These are phyloP conservation scores for Carpatolechia fugitivella DNA, from an alignment of 2,888 invertebrate species.

Conservation along the genomic window DNA sequence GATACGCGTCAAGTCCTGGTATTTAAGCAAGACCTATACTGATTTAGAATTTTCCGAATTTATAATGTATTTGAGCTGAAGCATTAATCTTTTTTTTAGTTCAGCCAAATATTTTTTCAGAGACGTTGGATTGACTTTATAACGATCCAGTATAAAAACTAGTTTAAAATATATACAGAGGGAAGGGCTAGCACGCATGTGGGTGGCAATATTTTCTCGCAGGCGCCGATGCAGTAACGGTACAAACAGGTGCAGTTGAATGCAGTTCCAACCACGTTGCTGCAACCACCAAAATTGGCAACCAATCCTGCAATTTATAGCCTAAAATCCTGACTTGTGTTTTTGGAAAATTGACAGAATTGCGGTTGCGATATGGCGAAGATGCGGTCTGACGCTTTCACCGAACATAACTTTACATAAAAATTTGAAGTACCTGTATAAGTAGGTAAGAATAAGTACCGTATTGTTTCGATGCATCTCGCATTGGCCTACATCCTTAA, in stretches of 20 bases:
- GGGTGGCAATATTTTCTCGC: background rate
- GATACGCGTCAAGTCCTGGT: too few species aligned
- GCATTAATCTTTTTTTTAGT: too few species aligned
- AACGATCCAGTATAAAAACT: too few species aligned
- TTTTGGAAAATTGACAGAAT: background rate
- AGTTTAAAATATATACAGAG: too few species aligned
- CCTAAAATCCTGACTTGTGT: conserved; percentile 1
- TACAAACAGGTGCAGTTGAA: conserved; percentile 14
- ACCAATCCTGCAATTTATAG: background rate
- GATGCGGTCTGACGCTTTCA: conserved; percentile 1
- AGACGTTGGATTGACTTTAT: too few species aligned
- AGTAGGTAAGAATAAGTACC: background rate
- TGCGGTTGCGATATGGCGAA: background rate
- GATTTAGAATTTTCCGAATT: too few species aligned
- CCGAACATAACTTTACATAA: background rate
- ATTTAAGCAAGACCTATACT: too few species aligned
- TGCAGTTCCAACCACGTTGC: background rate
- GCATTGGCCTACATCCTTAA: background rate
- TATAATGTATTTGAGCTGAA: too few species aligned
- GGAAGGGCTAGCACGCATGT: too few species aligned
- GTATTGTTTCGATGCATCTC: conserved; percentile 7
- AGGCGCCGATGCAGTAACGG: conserved; percentile 9
- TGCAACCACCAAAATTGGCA: background rate
- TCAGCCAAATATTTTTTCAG: too few species aligned
- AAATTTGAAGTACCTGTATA: background rate